Conservation (phyloP, 2,113 vertebrate genomes). For the Osmerus mordax region DNA sequence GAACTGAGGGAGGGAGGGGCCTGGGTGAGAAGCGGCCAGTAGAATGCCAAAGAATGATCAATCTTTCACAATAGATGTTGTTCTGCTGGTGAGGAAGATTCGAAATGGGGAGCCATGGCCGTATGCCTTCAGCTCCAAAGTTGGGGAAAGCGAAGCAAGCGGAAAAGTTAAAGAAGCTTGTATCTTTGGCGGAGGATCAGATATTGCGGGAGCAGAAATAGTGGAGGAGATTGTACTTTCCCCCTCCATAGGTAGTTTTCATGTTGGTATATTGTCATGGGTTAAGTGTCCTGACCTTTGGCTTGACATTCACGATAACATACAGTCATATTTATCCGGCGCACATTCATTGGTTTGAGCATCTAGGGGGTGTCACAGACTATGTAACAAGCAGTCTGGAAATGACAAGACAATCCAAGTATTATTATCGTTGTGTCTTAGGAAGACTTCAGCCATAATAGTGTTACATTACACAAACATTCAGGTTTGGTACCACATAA, state of each 20-base stretch:
- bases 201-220: background rate
- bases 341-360: too few species aligned
- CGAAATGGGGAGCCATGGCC: slow-evolving; percentile 46
- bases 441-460: too few species aligned
- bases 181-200: slow-evolving; percentile 30
- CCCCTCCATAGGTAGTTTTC: too few species aligned
- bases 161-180: slow-evolving; percentile 44
- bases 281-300: too few species aligned
- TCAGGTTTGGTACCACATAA: slow-evolving; percentile 25
- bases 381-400: too few species aligned
- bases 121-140: slow-evolving; percentile 49
- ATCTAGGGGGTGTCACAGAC: too few species aligned
- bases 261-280: too few species aligned
- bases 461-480: too few species aligned
- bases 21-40: slow-evolving; percentile 45
- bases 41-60: slow-evolving; percentile 58
- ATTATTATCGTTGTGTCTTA: too few species aligned
- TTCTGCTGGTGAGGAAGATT: slow-evolving; percentile 41
- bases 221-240: background rate
- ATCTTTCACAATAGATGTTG: slow-evolving; percentile 43
- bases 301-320: too few species aligned
- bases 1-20: slow-evolving; percentile 70
- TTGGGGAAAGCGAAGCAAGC: slow-evolving; percentile 38
- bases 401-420: too few species aligned
- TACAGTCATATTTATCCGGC: too few species aligned